These are phyloP conservation scores for Craniophora ligustri DNA, from an alignment of 2,888 invertebrate genomes.

Conservation along the genomic window DNA sequence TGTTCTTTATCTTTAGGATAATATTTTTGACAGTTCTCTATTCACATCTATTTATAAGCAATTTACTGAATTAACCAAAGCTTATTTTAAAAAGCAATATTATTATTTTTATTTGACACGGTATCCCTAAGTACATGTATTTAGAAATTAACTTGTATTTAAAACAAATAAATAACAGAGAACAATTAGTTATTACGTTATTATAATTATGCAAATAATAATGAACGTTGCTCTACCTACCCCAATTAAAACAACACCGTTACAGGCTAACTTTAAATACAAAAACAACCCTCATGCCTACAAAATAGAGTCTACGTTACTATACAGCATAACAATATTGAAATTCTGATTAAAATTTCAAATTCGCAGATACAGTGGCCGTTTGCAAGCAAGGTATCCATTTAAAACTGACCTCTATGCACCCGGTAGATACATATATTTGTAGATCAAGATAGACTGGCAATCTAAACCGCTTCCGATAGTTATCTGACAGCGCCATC, in stretches of 20 bases:
- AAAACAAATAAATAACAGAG: background rate
- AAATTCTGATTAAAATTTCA: slow-evolving; percentile 47
- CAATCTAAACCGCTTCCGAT: slow-evolving; percentile 62
- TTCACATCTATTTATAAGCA: too few species aligned
- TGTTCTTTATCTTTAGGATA: too few species aligned
- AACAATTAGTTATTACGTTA: background rate
- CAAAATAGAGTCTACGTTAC: background rate
- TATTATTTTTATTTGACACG: too few species aligned
- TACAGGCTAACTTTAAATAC: background rate
- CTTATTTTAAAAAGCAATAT: too few species aligned
- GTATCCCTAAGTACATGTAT: too few species aligned
- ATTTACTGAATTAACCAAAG: too few species aligned
- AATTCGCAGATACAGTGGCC: slow-evolving; percentile 49
- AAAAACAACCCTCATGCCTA: rapidly evolving
- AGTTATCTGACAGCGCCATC: slow-evolving; percentile 63
- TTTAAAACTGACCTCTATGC: slow-evolving; percentile 41
- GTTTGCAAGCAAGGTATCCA: slow-evolving; percentile 15
- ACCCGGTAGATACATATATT: slow-evolving; percentile 16
- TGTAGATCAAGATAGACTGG: slow-evolving; percentile 56
- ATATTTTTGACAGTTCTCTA: too few species aligned
- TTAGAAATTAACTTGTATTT: too few species aligned
- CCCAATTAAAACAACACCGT: slow-evolving; percentile 19
- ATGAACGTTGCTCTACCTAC: slow-evolving; percentile 4
- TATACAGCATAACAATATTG: slow-evolving; percentile 7
- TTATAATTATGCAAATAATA: slow-evolving; percentile 18